Evolutionary conservation across 2,888 invertebrate species (phyloP).

Genomic region (Drosophila niveifrons): DNA sequence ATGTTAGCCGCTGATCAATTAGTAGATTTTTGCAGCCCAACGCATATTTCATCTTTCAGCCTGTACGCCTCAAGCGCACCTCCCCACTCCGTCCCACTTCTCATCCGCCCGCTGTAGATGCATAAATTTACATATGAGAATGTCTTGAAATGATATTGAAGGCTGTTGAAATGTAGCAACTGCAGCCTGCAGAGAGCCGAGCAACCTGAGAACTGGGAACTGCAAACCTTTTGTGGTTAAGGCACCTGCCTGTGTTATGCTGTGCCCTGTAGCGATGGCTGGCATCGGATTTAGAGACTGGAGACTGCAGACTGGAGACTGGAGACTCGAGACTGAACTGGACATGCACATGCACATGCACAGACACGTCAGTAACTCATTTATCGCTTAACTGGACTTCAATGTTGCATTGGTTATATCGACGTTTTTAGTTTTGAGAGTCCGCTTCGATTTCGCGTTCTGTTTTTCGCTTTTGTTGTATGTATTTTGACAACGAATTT

Average conservation of each 20-base stretch:
- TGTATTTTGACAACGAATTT: slow-evolving; percentile 83
- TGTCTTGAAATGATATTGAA: slow-evolving; percentile 80
- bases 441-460: slow-evolving; percentile 35
- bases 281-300: slow-evolving; percentile 35
- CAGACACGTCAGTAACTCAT: slow-evolving; percentile 79
- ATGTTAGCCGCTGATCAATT: slow-evolving; percentile 84
- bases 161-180: slow-evolving; percentile 79
- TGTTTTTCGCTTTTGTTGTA: slow-evolving; percentile 3
- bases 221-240: slow-evolving; percentile 25
- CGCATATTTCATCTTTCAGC: slow-evolving; percentile 76
- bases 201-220: slow-evolving; percentile 11
- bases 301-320: slow-evolving; percentile 16
- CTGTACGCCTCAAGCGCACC: slow-evolving; percentile 27
- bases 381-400: slow-evolving; percentile 77
- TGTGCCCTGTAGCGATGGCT: slow-evolving; percentile 50
- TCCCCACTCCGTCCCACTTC: neutral
- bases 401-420: neutral
- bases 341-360: slow-evolving; percentile 71
- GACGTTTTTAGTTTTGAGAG: slow-evolving; percentile 13
- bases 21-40: slow-evolving; percentile 75
- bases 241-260: slow-evolving; percentile 64
- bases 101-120: slow-evolving; percentile 20
- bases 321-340: slow-evolving; percentile 22
- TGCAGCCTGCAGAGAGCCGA: slow-evolving; percentile 59
- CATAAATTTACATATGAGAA: slow-evolving; percentile 83